Evolutionary conservation across 1,140 invertebrate genomes (phyloP).

Genomic region (Diachasmimorpha longicaudata): DNA sequence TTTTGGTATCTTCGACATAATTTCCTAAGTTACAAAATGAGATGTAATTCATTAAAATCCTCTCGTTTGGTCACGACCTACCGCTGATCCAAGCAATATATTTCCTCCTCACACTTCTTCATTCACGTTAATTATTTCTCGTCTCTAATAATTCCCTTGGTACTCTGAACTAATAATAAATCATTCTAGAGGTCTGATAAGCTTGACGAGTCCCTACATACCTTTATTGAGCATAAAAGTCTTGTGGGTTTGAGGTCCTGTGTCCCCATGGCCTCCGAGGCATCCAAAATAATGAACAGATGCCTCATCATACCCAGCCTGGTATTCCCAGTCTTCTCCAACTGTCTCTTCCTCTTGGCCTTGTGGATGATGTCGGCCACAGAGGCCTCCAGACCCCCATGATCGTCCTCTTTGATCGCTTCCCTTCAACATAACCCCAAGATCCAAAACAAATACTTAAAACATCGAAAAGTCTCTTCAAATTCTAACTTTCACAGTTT

Average conservation of each 20-base stretch:
- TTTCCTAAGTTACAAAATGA: no score
- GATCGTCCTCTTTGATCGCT: slow-evolving; percentile 94
- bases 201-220: slow-evolving; percentile 48
- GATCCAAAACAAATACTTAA: neutral
- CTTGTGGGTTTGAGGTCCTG: slow-evolving; percentile 96
- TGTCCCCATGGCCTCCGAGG: slow-evolving; percentile 90
- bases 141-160: no score
- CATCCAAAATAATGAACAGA: slow-evolving; percentile 89
- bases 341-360: slow-evolving; percentile 79
- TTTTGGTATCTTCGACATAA: neutral
- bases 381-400: slow-evolving; percentile 86
- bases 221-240: slow-evolving; percentile 87
- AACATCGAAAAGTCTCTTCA: neutral
- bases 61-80: no score
- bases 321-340: slow-evolving; percentile 75
- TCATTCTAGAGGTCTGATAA: no score
- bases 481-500: neutral
- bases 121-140: no score
- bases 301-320: slow-evolving; percentile 97
- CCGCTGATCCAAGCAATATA: no score
- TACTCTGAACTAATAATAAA: no score
- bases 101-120: no score
- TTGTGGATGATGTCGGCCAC: slow-evolving; percentile 90
- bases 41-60: no score
- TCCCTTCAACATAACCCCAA: slow-evolving; percentile 72